Percentiles rank a stretch among this genome's conserved stretches.
Evolutionary conservation across 2,113 vertebrate genomes (phyloP).

Genomic region (Hippopotamus amphibius): DNA sequence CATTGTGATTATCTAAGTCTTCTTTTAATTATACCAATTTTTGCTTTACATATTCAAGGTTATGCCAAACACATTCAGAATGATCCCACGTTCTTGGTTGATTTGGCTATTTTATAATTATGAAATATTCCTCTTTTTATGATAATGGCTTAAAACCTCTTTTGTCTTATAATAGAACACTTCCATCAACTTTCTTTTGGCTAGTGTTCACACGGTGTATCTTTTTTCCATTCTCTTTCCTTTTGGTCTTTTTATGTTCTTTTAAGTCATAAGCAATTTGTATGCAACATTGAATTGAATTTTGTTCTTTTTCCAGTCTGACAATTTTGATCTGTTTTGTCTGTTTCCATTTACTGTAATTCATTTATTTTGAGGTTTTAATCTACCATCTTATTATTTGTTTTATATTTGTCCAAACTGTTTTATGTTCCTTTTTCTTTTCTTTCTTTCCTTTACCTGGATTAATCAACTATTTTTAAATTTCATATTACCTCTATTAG

Average conservation of each 20-base stretch:
- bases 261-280: conserved; percentile 36
- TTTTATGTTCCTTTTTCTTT: background rate
- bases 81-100: background rate
- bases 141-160: background rate
- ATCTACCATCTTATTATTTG: background rate
- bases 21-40: background rate
- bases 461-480: conserved; percentile 1
- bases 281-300: background rate
- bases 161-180: background rate
- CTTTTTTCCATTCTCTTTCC: background rate
- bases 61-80: background rate
- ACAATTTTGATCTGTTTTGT: conserved; percentile 36
- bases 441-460: background rate
- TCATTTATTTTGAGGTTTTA: conserved; percentile 19
- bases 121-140: background rate
- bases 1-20: background rate
- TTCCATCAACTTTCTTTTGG: background rate
- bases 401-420: background rate
- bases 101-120: background rate
- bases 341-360: background rate
- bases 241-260: background rate
- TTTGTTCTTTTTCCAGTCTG: background rate
- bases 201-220: background rate
- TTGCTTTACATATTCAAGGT: background rate
- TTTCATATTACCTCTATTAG: background rate